Evolutionary conservation across 2,797 vertebrate species (phyloP), one percentile per base, ranked within the genome.

Genomic region (Stomatorhinus walkeri): DNA sequence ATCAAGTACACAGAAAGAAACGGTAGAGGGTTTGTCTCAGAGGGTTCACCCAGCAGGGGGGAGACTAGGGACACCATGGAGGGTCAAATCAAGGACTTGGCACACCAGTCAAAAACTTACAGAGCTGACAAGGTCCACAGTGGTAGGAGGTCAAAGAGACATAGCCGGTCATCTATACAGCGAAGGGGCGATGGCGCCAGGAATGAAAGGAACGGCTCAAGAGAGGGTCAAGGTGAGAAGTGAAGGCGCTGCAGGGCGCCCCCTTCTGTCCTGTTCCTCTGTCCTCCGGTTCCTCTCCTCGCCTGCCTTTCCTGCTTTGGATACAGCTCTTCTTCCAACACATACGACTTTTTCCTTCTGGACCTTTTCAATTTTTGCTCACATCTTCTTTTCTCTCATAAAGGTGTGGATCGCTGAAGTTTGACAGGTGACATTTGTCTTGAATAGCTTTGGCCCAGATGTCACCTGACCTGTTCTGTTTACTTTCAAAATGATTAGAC

Each of bases 161-260:
- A 43, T 36, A 87, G 85, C 32, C 36, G 68, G 8, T 84, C 89
- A 4, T 40, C 56, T 56, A 32, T 24, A 72, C 22, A 32, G 49
- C 88, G 87, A 40, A 46, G 49, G 76, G 89, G 56, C 12, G 49
- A 85, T 6, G 51, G 64, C 68, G 14, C 90, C 81, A 93, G 91
- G 90, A 76, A 51, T 72, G 89, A 87, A 86, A 79, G 52, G 76
- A 54, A 9, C 19, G 28, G 40, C 6, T 91, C 48, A 46, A 59
- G 16, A 8, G 9, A 12, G 88, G 48, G 76, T 19, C 46, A 84
- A 91, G 90, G 91, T 91, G 91, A 91, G 89, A 88, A 2, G 83
- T 46, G n/a, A 43, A 24, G 81, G 36, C 46, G 16, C n/a, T 14
- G 9, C 2, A n/a, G 1, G 7, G 28, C 7, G n/a, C 4, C 19